Percentiles rank a stretch among this genome's conserved stretches.
Evolutionary conservation across 2,113 vertebrate species (phyloP).

Genomic region (Pongo pygmaeus): DNA sequence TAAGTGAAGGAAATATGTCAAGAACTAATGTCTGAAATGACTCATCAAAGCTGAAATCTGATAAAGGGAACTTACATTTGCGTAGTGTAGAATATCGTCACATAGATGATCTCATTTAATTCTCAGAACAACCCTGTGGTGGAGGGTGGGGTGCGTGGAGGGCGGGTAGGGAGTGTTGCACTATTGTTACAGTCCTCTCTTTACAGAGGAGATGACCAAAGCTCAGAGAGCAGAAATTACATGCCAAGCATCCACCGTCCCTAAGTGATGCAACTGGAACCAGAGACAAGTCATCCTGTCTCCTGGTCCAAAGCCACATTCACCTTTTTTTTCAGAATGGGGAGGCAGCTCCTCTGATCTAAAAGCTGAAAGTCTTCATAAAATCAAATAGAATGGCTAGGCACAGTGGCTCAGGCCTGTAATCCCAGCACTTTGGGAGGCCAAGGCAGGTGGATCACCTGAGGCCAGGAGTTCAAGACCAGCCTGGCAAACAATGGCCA

Average conservation of each 20-base stretch:
- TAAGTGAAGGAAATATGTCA: background rate
- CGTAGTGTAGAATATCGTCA: background rate
- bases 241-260: background rate
- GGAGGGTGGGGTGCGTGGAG: too few species aligned
- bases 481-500: too few species aligned
- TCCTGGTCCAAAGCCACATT: background rate
- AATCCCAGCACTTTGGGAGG: too few species aligned
- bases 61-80: constrained; percentile 32
- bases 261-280: background rate
- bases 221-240: background rate
- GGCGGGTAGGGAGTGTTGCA: background rate
- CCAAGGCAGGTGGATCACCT: too few species aligned
- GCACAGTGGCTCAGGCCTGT: too few species aligned
- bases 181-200: background rate
- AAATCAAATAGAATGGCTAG: background rate
- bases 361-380: constrained; percentile 17
- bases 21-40: constrained; percentile 34
- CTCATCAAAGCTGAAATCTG: constrained; percentile 37
- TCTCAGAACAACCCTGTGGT: constrained; percentile 21
- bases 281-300: background rate
- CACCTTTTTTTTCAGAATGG: background rate
- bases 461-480: too few species aligned
- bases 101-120: constrained; percentile 29
- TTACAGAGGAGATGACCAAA: background rate
- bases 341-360: background rate